A percentile compares a stretch with the other conserved stretches of the same genome.
These are phyloP conservation scores for Atta colombica DNA, from an alignment of 1,140 invertebrate species.

Conservation along the genomic window DNA sequence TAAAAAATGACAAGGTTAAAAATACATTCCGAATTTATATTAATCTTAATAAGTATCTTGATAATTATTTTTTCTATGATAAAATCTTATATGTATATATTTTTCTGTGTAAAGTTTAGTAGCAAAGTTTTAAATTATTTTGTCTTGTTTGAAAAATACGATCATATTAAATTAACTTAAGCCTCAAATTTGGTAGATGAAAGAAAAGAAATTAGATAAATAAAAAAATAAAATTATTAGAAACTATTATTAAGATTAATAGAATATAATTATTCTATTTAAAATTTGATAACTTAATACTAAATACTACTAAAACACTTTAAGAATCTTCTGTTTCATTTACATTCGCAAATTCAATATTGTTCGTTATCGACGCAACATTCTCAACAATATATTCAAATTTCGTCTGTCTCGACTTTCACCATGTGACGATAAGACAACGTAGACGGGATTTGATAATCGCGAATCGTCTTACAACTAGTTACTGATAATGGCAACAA, in stretches of 20 bases:
- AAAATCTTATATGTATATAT: too few relatives aligned
- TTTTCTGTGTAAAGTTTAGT: too few relatives aligned
- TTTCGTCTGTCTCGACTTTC: slow-evolving; percentile 32
- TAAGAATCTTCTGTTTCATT: neutral
- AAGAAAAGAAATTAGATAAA: neutral
- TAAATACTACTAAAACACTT: neutral
- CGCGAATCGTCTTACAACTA: slow-evolving; percentile 58
- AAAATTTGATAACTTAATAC: too few relatives aligned
- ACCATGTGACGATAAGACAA: slow-evolving; percentile 34
- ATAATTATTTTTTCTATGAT: too few relatives aligned
- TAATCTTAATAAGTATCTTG: too few relatives aligned
- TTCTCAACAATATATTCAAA: slow-evolving; percentile 11
- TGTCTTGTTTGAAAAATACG: too few relatives aligned
- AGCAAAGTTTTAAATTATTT: too few relatives aligned
- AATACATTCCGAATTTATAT: too few relatives aligned
- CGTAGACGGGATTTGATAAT: slow-evolving; percentile 62
- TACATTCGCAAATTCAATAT: neutral
- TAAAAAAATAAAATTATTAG: neutral
- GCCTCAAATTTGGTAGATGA: neutral
- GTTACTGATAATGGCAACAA: slow-evolving; percentile 69
- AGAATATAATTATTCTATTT: too few relatives aligned
- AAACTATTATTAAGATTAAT: neutral
- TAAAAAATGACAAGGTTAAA: too few relatives aligned
- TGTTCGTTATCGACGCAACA: neutral
- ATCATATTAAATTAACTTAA: neutral